A percentile compares a stretch with the other conserved stretches of the same genome.
These are phyloP conservation scores for Hippoglossus stenolepis DNA, from an alignment of 2,113 vertebrate genomes.

Conservation along the genomic window DNA sequence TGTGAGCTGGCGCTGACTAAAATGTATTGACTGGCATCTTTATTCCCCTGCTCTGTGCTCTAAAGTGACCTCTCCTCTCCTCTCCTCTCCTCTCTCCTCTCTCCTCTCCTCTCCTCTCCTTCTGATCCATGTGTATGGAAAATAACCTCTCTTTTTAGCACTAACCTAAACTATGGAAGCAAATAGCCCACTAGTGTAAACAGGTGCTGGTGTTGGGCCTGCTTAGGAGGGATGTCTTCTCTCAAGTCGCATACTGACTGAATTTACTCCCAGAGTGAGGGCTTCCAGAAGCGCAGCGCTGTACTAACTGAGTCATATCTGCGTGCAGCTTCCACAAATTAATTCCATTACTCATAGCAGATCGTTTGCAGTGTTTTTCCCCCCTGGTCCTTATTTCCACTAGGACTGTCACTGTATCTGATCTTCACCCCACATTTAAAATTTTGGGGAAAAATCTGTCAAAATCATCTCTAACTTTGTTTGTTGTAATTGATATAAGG, in stretches of 20 bases:
- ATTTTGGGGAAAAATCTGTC: too few relatives aligned
- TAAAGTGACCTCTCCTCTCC: background rate
- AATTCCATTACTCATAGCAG: slow-evolving; percentile 13
- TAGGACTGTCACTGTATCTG: background rate
- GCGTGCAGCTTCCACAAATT: background rate
- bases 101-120: fast-evolving
- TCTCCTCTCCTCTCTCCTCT: background rate
- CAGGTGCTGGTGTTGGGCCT: slow-evolving; percentile 38
- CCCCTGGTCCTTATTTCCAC: background rate
- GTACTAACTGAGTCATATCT: slow-evolving; percentile 6
- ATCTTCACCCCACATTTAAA: background rate
- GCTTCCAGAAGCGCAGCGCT: slow-evolving; percentile 3
- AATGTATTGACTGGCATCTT: slow-evolving; percentile 37
- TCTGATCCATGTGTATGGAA: slow-evolving; percentile 39
- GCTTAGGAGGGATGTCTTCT: slow-evolving; percentile 22
- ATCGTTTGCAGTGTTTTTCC: background rate
- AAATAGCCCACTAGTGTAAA: slow-evolving; percentile 64
- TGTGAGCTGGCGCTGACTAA: slow-evolving; percentile 30
- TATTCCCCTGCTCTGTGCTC: slow-evolving; percentile 29
- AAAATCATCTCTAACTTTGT: too few relatives aligned
- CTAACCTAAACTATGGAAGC: slow-evolving; percentile 39
- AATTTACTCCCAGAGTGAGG: slow-evolving; percentile 40
- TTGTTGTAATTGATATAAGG: too few relatives aligned
- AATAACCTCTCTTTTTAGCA: slow-evolving; percentile 23
- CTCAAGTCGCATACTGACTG: slow-evolving; percentile 36